These are phyloP conservation scores for Mastomys coucha DNA, from an alignment of 2,113 vertebrate species.

Conservation along the genomic window DNA sequence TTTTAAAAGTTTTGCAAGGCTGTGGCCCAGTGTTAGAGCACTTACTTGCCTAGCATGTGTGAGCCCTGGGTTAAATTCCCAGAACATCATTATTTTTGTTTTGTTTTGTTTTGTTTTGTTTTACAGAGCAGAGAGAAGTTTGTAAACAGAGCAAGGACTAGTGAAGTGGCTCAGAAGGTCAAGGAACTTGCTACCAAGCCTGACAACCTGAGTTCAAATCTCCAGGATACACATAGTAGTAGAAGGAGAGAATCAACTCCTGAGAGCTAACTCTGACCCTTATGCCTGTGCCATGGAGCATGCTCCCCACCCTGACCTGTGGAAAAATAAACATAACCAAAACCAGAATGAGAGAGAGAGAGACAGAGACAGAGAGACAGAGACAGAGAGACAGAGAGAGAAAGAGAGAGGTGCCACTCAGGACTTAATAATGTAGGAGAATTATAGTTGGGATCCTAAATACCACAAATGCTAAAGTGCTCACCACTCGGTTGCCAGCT, in stretches of 20 bases:
- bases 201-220: not conserved
- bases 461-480: not conserved
- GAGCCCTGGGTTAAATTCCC: not conserved
- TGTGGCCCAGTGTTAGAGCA: not conserved
- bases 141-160: not conserved
- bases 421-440: not conserved
- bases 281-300: not conserved
- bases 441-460: not conserved
- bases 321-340: not conserved
- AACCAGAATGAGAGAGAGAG: not conserved
- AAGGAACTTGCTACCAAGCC: not conserved
- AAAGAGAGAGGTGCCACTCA: not conserved
- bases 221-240: not conserved
- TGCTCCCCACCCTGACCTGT: not conserved
- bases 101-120: too few relatives aligned
- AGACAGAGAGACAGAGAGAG: not conserved
- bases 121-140: not conserved
- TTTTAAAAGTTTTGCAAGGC: not conserved
- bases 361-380: not conserved
- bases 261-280: not conserved
- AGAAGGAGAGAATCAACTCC: not conserved
- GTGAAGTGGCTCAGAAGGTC: not conserved
- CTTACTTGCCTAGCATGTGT: not conserved
- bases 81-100: not conserved
- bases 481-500: too few relatives aligned